phyloP scores from a whole-genome alignment of 2,113 vertebrate genomes.

The Picathartes gymnocephalus region DNA sequence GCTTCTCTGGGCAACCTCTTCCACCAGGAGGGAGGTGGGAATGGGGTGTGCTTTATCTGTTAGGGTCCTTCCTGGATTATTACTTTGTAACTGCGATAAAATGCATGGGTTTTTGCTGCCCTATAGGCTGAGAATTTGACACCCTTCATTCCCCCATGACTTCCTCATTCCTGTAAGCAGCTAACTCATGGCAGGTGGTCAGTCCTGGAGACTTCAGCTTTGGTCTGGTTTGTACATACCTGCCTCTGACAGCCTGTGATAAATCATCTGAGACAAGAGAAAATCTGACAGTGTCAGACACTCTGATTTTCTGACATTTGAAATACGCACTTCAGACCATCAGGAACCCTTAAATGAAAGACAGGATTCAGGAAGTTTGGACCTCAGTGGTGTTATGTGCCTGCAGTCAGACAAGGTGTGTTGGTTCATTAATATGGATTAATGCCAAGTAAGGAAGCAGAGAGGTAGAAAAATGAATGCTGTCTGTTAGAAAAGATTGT shows the following conservation, averaged over 20 bases:
- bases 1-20: neutral
- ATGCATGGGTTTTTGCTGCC: rapidly evolving
- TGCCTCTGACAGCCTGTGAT: neutral
- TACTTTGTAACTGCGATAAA: neutral
- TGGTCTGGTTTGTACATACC: no score
- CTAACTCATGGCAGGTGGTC: neutral
- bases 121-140: neutral
- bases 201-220: neutral
- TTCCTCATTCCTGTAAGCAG: neutral
- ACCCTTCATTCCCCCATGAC: rapidly evolving
- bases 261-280: neutral
- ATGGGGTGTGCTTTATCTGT: neutral
- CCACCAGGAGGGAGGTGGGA: neutral
- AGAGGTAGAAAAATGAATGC: neutral
- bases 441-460: neutral
- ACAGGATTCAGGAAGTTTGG: neutral
- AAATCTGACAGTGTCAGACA: neutral
- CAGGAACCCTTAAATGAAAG: neutral
- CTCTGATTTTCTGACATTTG: neutral
- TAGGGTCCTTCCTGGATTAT: neutral
- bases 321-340: neutral
- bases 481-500: neutral
- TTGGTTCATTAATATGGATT: neutral
- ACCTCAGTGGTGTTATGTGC: neutral
- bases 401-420: neutral